phyloP scores from a whole-genome alignment of 2,888 invertebrate genomes.

The Saturnia japonica region DNA sequence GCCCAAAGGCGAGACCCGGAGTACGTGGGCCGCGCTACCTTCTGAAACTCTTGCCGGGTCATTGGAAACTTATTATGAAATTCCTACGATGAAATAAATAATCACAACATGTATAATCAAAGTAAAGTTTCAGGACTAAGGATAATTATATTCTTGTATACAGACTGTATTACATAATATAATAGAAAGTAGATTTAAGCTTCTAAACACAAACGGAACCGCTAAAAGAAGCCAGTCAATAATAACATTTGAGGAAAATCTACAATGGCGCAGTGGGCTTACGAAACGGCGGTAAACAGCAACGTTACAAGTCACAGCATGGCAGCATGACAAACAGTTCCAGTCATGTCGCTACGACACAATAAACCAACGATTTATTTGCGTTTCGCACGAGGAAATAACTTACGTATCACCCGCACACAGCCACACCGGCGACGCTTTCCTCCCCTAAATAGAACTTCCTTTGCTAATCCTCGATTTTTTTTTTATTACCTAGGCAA shows the following conservation, averaged over 20 bases:
- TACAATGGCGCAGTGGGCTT: neutral
- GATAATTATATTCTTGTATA: too few relatives aligned
- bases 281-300: neutral
- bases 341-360: neutral
- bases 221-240: too few relatives aligned
- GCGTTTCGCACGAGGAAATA: neutral
- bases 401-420: neutral
- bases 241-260: neutral
- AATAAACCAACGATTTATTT: constrained; percentile 7
- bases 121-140: too few relatives aligned
- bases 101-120: too few relatives aligned
- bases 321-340: constrained; percentile 1
- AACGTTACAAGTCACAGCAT: neutral
- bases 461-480: neutral
- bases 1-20: neutral
- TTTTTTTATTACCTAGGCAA: too few relatives aligned
- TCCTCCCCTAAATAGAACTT: neutral
- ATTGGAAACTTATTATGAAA: neutral
- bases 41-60: neutral
- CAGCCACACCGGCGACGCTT: constrained; percentile 10
- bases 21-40: too few relatives aligned
- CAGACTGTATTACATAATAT: neutral
- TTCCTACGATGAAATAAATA: too few relatives aligned
- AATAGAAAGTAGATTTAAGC: neutral
- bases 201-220: neutral